Conservation (phyloP, 2,113 vertebrate species). For the Monopterus albus region DNA sequence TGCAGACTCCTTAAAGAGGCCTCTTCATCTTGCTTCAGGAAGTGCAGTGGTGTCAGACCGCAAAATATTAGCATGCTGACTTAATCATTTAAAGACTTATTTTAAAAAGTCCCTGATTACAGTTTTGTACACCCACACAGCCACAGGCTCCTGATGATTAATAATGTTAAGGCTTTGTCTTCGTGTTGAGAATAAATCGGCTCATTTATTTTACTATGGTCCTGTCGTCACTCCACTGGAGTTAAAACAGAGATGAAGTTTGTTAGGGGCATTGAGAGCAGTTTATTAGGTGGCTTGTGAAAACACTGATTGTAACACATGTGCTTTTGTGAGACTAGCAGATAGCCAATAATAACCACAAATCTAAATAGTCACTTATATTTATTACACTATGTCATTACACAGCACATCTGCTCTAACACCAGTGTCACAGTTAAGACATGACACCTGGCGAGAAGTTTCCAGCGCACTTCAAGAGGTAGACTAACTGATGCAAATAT, state of each 20-base stretch:
- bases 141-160: conserved; percentile 53
- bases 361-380: neutral
- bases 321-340: neutral
- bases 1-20: neutral
- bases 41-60: conserved; percentile 6
- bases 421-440: conserved; percentile 34
- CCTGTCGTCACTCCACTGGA: conserved; percentile 4
- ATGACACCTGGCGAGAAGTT: neutral
- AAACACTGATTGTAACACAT: neutral
- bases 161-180: conserved; percentile 65
- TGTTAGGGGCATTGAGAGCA: neutral
- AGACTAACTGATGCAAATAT: conserved; percentile 26
- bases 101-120: conserved; percentile 50
- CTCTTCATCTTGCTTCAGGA: conserved; percentile 15
- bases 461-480: conserved; percentile 24
- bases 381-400: conserved; percentile 46
- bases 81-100: conserved; percentile 65
- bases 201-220: conserved; percentile 45
- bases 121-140: conserved; percentile 37
- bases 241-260: neutral
- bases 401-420: neutral
- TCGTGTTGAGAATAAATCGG: conserved; percentile 40
- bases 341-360: neutral
- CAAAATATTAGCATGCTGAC: conserved; percentile 54
- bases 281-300: conserved; percentile 7